phyloP scores from a whole-genome alignment of 2,113 vertebrate genomes.

The Xiphophorus couchianus region DNA sequence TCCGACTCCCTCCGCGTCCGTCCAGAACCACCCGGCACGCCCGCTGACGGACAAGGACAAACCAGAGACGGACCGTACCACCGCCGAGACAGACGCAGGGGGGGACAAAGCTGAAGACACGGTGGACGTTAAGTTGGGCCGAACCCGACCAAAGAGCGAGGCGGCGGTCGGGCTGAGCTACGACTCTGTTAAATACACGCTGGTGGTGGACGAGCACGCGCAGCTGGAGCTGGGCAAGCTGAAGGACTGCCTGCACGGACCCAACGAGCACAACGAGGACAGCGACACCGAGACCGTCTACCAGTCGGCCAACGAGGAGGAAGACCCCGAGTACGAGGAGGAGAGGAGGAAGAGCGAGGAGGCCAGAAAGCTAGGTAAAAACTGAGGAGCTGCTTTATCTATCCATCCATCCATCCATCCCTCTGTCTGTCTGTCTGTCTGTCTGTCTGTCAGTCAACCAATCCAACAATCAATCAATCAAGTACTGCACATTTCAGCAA shows the following conservation, averaged over 20 bases:
- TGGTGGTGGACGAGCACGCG: slow-evolving; percentile 93
- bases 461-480: too few species aligned
- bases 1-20: slow-evolving; percentile 27
- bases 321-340: slow-evolving; percentile 81
- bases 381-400: too few species aligned
- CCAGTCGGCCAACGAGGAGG: slow-evolving; percentile 86
- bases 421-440: too few species aligned
- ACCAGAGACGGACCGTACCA: slow-evolving; percentile 16
- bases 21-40: slow-evolving; percentile 36
- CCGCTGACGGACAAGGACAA: slow-evolving; percentile 30
- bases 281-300: slow-evolving; percentile 87
- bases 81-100: slow-evolving; percentile 8
- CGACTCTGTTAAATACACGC: slow-evolving; percentile 92
- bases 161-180: slow-evolving; percentile 78
- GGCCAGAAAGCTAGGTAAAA: slow-evolving; percentile 59
- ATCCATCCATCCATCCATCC: too few species aligned
- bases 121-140: slow-evolving; percentile 1
- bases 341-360: slow-evolving; percentile 71
- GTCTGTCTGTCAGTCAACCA: too few species aligned
- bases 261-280: slow-evolving; percentile 81
- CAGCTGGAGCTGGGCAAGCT: slow-evolving; percentile 93
- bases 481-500: too few species aligned
- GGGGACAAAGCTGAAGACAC: neutral
- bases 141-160: slow-evolving; percentile 48
- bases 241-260: slow-evolving; percentile 84